Conservation (phyloP, 2,888 invertebrate genomes). For the Drosophila borealis region DNA sequence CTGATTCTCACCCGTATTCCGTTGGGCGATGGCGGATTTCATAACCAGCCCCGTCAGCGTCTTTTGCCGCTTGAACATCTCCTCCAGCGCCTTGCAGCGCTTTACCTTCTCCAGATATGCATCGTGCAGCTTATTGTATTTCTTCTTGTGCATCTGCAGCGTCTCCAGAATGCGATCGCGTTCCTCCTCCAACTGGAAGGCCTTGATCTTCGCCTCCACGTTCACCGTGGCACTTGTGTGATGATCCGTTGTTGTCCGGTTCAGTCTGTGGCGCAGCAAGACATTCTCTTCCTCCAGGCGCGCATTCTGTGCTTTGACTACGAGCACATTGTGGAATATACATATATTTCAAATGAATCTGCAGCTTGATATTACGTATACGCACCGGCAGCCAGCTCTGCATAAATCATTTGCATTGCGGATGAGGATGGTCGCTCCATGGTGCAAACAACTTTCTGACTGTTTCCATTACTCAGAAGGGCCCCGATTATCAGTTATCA, state of each 20-base stretch:
- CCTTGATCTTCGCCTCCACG: constrained; percentile 76
- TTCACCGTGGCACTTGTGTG: constrained; percentile 64
- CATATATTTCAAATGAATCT: not conserved
- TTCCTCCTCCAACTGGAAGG: constrained; percentile 77
- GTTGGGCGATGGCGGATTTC: constrained; percentile 77
- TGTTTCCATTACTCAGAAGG: constrained; percentile 42
- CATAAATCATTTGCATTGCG: constrained; percentile 58
- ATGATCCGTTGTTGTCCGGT: constrained; percentile 61
- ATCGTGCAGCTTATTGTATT: constrained; percentile 80
- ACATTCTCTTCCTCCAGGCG: constrained; percentile 79
- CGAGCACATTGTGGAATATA: not conserved
- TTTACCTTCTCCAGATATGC: constrained; percentile 79
- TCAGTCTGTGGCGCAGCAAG: constrained; percentile 70
- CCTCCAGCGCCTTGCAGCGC: constrained; percentile 80
- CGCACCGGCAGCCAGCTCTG: constrained; percentile 71
- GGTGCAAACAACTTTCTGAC: constrained; percentile 16
- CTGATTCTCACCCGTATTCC: constrained; percentile 42
- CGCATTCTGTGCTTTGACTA: constrained; percentile 76
- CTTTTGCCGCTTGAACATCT: constrained; percentile 80
- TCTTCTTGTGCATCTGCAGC: constrained; percentile 77
- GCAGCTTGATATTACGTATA: constrained; percentile 29
- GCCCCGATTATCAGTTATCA: constrained; percentile 26
- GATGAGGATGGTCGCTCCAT: constrained; percentile 64
- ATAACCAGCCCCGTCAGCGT: constrained; percentile 81
- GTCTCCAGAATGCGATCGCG: constrained; percentile 77